Evolutionary conservation across 2,888 invertebrate species (phyloP), one percentile per base, ranked within the genome.

Genomic region (Cataglyphis rosenhaueri): DNA sequence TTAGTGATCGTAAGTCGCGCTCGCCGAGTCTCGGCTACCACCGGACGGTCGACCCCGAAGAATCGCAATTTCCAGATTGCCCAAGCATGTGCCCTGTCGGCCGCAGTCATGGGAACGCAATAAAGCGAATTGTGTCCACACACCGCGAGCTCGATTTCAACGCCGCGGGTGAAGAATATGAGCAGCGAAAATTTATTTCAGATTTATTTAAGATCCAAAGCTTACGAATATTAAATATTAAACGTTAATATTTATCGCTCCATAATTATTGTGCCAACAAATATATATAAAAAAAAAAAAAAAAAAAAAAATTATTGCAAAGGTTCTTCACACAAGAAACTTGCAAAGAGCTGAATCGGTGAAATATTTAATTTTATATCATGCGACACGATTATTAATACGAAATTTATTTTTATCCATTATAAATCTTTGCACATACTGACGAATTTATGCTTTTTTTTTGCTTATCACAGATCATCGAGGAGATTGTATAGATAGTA

Each of bases 1-100:
- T 92, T 92, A 93, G 91, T 89, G 91, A 92, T 92, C 91, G 91
- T 91, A 91, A 91, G 91, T 91, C 87, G 90, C 64, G 48, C 57
- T 66, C 64, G 32, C n/a, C 71, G 84, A 44, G 79, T n/a, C 52
- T 52, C 83, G 82, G 62, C 82, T 83, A 70, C 82, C 62, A 66
- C 32, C 41, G 75, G 25, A 38, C 84, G 85, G 83, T 89, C 73
- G 89, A 89, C 87, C 87, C 85, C 82, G 81, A 84, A 88, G 89
- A 91, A 90, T 91, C 88, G 90, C 88, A 92, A 90, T 92, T 87
- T 86, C 85, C 88, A 84, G 84, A 88, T 85, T 82, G 84, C 84
- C 74, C 32, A 29, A 35, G 68, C 61, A 73, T 52, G n/a, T 62
- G 48, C 71, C 21, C 29, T 29, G 21, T 38, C n/a, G 38, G 68